These are phyloP conservation scores for Drosophila asahinai DNA, from an alignment of 1,140 invertebrate species.

Conservation along the genomic window DNA sequence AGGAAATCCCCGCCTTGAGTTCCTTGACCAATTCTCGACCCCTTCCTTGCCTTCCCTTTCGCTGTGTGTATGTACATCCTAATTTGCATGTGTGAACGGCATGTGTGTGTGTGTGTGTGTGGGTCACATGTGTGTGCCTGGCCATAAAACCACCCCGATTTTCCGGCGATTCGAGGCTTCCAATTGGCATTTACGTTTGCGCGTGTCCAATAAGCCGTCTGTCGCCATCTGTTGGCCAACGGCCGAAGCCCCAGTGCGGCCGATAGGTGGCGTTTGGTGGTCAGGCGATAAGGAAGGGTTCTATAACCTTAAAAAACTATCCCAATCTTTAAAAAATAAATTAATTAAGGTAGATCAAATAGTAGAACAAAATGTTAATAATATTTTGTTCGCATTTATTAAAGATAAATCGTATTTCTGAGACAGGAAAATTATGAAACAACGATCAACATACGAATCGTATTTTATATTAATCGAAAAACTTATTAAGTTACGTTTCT, in stretches of 20 bases:
- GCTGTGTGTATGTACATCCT: constrained; percentile 9
- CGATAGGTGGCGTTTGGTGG: constrained; percentile 61
- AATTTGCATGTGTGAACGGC: constrained; percentile 17
- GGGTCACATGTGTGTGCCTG: constrained; percentile 25
- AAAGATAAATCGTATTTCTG: not conserved
- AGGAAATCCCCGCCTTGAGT: constrained; percentile 22
- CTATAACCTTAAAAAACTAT: not conserved
- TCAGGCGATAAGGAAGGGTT: not conserved
- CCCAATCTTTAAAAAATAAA: too few relatives aligned
- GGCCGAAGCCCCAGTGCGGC: constrained; percentile 21
- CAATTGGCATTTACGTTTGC: constrained; percentile 81
- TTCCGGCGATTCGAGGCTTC: constrained; percentile 56
- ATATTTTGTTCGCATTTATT: not conserved
- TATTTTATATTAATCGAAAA: too few relatives aligned
- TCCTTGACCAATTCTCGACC: constrained; percentile 42
- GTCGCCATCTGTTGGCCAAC: constrained; percentile 59
- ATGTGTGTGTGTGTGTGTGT: constrained; percentile 4
- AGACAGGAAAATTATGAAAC: not conserved
- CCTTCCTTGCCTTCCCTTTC: not conserved
- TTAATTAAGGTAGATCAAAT: too few relatives aligned
- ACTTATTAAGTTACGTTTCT: too few relatives aligned
- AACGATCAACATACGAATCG: too few relatives aligned
- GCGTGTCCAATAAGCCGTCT: constrained; percentile 71
- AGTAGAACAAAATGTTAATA: not conserved
- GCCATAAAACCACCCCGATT: constrained; percentile 67